These are phyloP conservation scores for Pseudolaguvia tuberculata DNA, from an alignment of 2,113 vertebrate genomes.

Conservation along the genomic window DNA sequence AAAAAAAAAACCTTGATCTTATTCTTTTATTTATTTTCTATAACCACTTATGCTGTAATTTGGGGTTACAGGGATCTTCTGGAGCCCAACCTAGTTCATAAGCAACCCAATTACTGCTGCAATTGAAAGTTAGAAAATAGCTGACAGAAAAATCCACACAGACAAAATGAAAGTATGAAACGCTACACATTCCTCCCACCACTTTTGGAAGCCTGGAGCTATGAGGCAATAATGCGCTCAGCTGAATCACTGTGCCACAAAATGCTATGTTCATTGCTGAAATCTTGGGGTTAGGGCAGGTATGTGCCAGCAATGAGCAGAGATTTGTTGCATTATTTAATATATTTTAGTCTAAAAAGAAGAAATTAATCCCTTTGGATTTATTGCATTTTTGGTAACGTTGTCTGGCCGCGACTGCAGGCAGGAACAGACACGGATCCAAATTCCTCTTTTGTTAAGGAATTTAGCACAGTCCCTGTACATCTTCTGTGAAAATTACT, in stretches of 20 bases:
- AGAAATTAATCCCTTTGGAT: conserved; percentile 29
- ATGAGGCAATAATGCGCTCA: neutral
- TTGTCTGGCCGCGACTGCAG: conserved; percentile 33
- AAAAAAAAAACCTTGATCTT: no score
- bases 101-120: neutral
- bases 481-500: conserved; percentile 50
- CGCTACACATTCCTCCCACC: neutral
- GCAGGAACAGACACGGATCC: conserved; percentile 34
- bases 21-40: no score
- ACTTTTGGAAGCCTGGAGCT: neutral
- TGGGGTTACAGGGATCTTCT: no score
- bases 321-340: conserved; percentile 9
- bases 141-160: neutral
- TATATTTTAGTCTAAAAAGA: conserved; percentile 7
- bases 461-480: conserved; percentile 43
- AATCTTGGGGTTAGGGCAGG: neutral
- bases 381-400: conserved; percentile 34
- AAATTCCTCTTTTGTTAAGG: conserved; percentile 29
- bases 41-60: no score
- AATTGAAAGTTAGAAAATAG: neutral
- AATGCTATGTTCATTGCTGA: neutral
- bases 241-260: neutral
- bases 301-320: neutral
- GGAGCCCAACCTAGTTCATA: no score
- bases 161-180: neutral